Evolutionary conservation across 2,888 invertebrate species (phyloP), one percentile per base, ranked within the genome.

Genomic region (Ariolimax columbianus): DNA sequence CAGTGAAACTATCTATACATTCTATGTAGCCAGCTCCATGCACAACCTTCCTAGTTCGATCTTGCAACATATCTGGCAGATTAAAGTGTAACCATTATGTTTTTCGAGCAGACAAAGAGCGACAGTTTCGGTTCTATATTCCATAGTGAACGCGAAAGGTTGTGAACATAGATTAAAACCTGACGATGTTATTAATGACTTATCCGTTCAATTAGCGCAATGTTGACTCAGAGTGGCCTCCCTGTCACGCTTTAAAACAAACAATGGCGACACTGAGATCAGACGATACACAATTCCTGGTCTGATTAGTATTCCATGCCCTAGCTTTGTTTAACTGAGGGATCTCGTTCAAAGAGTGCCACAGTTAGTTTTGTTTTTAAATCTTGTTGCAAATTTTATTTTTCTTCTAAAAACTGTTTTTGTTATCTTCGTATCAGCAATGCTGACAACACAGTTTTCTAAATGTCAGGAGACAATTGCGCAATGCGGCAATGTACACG

Each of bases 381-480:
- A 1, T 7, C 38, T 38, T 3, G 47, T 3, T n/a, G 26, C n/a
- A n/a, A n/a, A n/a, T 63, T 63, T 23, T n/a, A n/a, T 14, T n/a
- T 23, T 55, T 55, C 23, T 55, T 11, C 17, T 11, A 55, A 55
- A 55, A 19, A 55, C 38, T 7, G 23, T 38, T 2, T 40, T 38
- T 23, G 4, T 38, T 70, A 38, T 70, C 70, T 26, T 70, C 70
- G 17, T 40, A 30, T 63, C 30, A 40, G 26, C 19, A 78, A n/a
- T 43, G 43, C 73, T 30, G 59, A 55, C 40, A n/a, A 78, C 23
- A 26, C 63, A 43, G 26, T 30, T 40, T 38, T 59, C 40, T 17
- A 43, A 63, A 55, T 59, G 77, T 36, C 77, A 55, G 78, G 11
- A n/a, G n/a, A 40, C 4, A 77, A 33, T 63, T 77, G 77, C 77